A percentile compares a stretch with the other conserved stretches of the same genome.
Evolutionary conservation across 2,113 vertebrate genomes (phyloP).

Genomic region (Ailuropoda melanoleuca): DNA sequence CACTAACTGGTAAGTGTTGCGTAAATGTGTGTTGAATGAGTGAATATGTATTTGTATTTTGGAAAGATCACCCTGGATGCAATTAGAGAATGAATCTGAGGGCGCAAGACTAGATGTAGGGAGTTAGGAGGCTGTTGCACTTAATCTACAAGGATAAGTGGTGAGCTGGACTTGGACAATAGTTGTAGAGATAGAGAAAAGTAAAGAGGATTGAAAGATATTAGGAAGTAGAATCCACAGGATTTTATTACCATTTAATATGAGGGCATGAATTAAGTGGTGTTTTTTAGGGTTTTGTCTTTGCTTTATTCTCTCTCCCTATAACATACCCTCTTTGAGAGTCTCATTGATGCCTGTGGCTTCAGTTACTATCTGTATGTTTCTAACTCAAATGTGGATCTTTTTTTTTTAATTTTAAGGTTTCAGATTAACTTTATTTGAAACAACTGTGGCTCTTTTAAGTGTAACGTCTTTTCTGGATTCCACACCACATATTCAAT

Average conservation of each 20-base stretch:
- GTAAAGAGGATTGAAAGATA: neutral
- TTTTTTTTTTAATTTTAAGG: too few species aligned
- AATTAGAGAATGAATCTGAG: neutral
- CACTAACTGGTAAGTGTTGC: neutral
- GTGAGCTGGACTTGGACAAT: neutral
- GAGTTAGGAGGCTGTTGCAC: neutral
- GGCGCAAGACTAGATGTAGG: neutral
- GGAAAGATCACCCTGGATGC: neutral
- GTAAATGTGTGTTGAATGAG: neutral
- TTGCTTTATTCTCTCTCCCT: neutral
- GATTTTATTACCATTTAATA: neutral
- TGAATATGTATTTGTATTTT: slow-evolving; percentile 31
- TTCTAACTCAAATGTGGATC: neutral
- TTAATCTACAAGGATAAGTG: neutral
- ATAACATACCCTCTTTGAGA: neutral
- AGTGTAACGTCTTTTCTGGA: neutral
- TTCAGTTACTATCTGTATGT: neutral
- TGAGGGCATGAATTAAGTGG: neutral
- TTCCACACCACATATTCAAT: neutral
- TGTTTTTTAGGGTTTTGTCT: neutral
- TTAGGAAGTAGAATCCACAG: neutral
- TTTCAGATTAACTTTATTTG: too few species aligned
- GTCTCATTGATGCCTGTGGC: neutral
- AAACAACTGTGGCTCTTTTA: neutral
- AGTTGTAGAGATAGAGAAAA: neutral